Conservation (phyloP, 2,113 vertebrate species). For the Silurus asotus region DNA sequence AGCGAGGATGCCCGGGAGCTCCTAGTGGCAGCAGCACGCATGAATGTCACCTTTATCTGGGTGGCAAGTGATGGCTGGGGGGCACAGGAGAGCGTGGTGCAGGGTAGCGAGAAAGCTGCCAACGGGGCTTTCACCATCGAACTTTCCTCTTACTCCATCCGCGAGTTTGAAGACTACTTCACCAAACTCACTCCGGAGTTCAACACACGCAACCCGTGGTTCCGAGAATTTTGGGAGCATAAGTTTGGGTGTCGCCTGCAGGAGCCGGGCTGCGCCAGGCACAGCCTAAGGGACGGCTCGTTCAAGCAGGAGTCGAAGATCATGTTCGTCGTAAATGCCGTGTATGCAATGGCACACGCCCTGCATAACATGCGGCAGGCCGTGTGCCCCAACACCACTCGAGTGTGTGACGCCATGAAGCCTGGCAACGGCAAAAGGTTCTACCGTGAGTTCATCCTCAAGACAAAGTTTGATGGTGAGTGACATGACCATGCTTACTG, state of each 20-base stretch:
- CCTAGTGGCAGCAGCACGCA: conserved; percentile 85
- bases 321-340: conserved; percentile 94
- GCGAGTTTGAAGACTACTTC: conserved; percentile 89
- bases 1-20: conserved; percentile 93
- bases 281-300: conserved; percentile 79
- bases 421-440: conserved; percentile 90
- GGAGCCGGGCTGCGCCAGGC: conserved; percentile 78
- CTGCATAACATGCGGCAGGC: conserved; percentile 92
- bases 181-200: conserved; percentile 85
- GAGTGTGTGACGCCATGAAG: conserved; percentile 86
- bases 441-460: conserved; percentile 96
- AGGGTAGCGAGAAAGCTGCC: conserved; percentile 85
- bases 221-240: conserved; percentile 96
- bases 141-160: conserved; percentile 88
- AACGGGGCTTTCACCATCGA: conserved; percentile 96
- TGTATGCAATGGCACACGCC: conserved; percentile 92
- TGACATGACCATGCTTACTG: conserved; percentile 9
- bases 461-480: conserved; percentile 95
- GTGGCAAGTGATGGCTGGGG: conserved; percentile 98
- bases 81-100: conserved; percentile 92
- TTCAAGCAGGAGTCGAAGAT: conserved; percentile 98
- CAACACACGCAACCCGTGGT: conserved; percentile 96
- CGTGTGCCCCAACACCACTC: conserved; percentile 87
- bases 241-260: conserved; percentile 89
- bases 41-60: conserved; percentile 91